Base-by-base conservation (phyloP, 2,888 invertebrate genomes). In the Folsomia manolachei region DNA sequence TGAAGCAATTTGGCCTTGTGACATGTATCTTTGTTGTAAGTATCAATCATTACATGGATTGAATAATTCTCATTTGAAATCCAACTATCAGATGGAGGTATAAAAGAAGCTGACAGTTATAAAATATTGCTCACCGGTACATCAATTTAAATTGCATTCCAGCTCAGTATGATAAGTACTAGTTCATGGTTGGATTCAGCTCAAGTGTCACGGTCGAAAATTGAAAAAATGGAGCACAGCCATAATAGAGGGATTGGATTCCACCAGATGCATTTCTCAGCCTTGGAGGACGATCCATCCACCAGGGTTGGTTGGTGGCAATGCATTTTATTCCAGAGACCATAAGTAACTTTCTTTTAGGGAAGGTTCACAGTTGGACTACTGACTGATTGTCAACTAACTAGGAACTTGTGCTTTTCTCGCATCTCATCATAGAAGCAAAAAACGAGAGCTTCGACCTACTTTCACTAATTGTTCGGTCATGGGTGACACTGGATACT, bases 401-500 rank as follows among this genome's bases (percentile, higher is more conserved):
- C n/a, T n/a, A n/a, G n/a, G 21, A 7, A 19, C 19, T 7, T n/a
- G 56, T 19, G 56, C 18, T n/a, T n/a, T n/a, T n/a, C n/a, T n/a
- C 21, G 18, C 11, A 19, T 56, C n/a, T 7, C 7, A 4, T 39
- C 39, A 4, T 39, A 14, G 39, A 39, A 9, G 39, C 7, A 7
- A 56, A 56, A 56, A n/a, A 4, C 18, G n/a, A 19, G n/a, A 19
- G n/a, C 19, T 56, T 56, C 56, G 56, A 56, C 56, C 56, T 56
- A 56, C 56, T 56, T 56, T 56, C 21, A 7, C 56, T 56, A 56
- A 56, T 56, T 56, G n/a, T 4, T 4, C 21, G 56, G 56, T 56
- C 56, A 56, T 56, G 56, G 56, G 56, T 56, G 56, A 56, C 56
- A 56, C 19, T n/a, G 56, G 56, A 19, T 56, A 56, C 56, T 56